phyloP scores from a whole-genome alignment of 1,140 invertebrate species.

The Ericerus pela region DNA sequence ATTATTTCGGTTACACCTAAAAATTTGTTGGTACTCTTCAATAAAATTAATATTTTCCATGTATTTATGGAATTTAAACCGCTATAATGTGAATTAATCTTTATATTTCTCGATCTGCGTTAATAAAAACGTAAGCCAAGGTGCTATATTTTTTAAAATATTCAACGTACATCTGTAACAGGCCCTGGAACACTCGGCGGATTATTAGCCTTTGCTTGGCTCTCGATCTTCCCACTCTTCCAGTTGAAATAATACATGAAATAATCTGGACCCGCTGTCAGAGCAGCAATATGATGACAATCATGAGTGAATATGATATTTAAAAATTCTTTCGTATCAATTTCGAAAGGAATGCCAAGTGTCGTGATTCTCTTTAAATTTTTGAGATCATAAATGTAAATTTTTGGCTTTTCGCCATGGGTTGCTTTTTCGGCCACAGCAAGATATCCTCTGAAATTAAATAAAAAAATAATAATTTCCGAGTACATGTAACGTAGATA shows the following conservation, averaged over 20 bases:
- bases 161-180: conserved; percentile 28
- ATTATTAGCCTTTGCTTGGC: conserved; percentile 50
- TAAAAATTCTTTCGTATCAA: conserved; percentile 41
- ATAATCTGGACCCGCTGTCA: conserved; percentile 65
- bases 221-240: conserved; percentile 69
- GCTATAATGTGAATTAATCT: neutral
- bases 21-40: neutral
- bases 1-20: conserved; percentile 4
- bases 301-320: conserved; percentile 62
- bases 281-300: conserved; percentile 56
- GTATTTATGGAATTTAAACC: neutral
- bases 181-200: conserved; percentile 38
- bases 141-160: neutral
- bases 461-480: neutral
- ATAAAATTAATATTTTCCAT: neutral
- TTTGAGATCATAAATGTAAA: conserved; percentile 47
- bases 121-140: neutral
- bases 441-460: conserved; percentile 36
- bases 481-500: too few relatives aligned
- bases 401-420: conserved; percentile 35
- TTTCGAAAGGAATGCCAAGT: conserved; percentile 39
- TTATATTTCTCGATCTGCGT: neutral
- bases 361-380: conserved; percentile 44
- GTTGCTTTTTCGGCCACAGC: conserved; percentile 34
- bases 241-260: conserved; percentile 64